Evolutionary conservation across 2,797 vertebrate genomes (phyloP).

Genomic region (Acipenser transmontanus): DNA sequence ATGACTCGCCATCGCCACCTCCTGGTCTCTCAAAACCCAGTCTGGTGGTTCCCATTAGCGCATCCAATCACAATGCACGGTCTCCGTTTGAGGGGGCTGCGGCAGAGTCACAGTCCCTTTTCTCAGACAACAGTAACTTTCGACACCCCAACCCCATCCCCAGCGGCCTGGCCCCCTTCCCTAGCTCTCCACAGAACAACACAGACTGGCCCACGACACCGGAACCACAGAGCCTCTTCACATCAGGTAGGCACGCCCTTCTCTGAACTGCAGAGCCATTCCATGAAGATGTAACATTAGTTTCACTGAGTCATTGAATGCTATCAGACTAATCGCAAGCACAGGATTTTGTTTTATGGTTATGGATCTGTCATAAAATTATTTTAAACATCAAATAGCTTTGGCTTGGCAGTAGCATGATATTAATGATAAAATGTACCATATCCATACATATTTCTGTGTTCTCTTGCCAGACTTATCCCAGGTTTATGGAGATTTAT

Average conservation of each 20-base stretch:
- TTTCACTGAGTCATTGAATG: too few relatives aligned
- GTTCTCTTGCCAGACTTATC: too few relatives aligned
- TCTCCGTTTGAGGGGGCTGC: slow-evolving; percentile 92
- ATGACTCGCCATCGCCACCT: slow-evolving; percentile 91
- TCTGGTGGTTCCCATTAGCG: slow-evolving; percentile 84
- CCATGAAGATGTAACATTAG: too few relatives aligned
- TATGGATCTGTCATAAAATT: too few relatives aligned
- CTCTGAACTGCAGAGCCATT: too few relatives aligned
- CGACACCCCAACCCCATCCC: slow-evolving; percentile 95
- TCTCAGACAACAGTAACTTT: slow-evolving; percentile 94
- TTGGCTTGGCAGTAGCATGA: too few relatives aligned
- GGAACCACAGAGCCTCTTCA: slow-evolving; percentile 97
- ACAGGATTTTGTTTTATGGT: too few relatives aligned
- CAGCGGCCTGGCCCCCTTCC: slow-evolving; percentile 82
- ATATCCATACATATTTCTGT: too few relatives aligned
- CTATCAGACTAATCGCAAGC: too few relatives aligned
- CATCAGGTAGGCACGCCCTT: slow-evolving; percentile 69
- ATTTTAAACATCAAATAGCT: too few relatives aligned
- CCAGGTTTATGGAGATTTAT: too few relatives aligned
- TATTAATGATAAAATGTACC: too few relatives aligned
- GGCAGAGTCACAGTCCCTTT: slow-evolving; percentile 93
- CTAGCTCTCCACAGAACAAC: slow-evolving; percentile 79
- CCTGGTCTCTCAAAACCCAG: slow-evolving; percentile 87
- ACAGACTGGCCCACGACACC: slow-evolving; percentile 94
- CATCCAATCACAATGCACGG: slow-evolving; percentile 82